Evolutionary conservation across 2,888 invertebrate genomes (phyloP).

Genomic region (Buathra laborator): DNA sequence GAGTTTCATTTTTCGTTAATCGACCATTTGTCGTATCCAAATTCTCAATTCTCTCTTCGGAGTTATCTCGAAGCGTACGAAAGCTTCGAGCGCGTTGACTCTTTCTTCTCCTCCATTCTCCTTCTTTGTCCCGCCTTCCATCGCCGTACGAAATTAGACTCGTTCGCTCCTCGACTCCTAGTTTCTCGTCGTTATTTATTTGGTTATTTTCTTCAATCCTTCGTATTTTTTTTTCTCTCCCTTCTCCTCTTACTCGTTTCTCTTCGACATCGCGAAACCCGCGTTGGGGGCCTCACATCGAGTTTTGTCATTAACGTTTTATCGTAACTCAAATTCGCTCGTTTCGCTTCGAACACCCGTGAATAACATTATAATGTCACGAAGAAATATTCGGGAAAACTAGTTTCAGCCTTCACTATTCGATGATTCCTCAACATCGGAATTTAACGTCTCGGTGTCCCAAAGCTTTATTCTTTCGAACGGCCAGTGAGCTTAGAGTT

Average conservation of each 20-base stretch:
- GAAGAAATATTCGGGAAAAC: slow-evolving; percentile 15
- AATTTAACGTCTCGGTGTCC: not conserved
- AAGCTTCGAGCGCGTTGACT: slow-evolving; percentile 11
- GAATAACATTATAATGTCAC: slow-evolving; percentile 23
- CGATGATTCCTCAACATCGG: slow-evolving; percentile 23
- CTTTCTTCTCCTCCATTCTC: slow-evolving; percentile 26
- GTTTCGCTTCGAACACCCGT: not conserved
- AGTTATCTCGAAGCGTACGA: not conserved
- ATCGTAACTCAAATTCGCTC: slow-evolving; percentile 42
- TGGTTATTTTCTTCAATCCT: slow-evolving; percentile 40
- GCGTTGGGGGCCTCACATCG: not conserved
- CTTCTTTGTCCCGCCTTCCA: slow-evolving; percentile 50
- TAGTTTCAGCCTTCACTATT: not conserved
- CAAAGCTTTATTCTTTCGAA: slow-evolving; percentile 4
- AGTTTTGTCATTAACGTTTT: slow-evolving; percentile 32
- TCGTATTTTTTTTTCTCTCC: not conserved
- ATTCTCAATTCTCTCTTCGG: not conserved
- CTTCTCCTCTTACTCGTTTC: not conserved
- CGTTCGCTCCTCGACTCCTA: slow-evolving; percentile 39
- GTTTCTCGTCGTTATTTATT: slow-evolving; percentile 55
- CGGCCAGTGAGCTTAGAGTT: not conserved
- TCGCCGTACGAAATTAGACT: slow-evolving; percentile 58
- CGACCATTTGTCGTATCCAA: not conserved
- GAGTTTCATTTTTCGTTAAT: too few relatives aligned
- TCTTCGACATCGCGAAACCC: slow-evolving; percentile 6